These are phyloP conservation scores for Habrosyne pyritoides DNA, from an alignment of 2,888 invertebrate species.

Conservation along the genomic window DNA sequence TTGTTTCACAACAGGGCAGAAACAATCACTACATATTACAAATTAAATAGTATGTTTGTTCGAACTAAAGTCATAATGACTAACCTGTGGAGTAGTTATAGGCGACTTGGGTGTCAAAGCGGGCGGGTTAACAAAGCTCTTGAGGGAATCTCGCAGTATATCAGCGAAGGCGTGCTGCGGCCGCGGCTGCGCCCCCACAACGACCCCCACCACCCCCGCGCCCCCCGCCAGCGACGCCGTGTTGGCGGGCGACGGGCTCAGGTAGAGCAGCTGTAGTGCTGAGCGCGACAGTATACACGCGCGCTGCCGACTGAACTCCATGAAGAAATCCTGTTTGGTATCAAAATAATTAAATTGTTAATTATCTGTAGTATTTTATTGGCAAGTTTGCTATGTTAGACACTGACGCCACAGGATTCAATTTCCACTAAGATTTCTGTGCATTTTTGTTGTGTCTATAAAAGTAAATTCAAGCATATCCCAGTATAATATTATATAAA, in stretches of 20 bases:
- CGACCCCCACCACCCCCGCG: slow-evolving; percentile 56
- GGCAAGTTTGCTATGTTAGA: no score
- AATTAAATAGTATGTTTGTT: no score
- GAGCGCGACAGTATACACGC: slow-evolving; percentile 97
- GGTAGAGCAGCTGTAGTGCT: slow-evolving; percentile 92
- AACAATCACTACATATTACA: no score
- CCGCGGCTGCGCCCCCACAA: slow-evolving; percentile 54
- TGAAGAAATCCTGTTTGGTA: slow-evolving; percentile 92
- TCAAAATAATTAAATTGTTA: slow-evolving; percentile 3
- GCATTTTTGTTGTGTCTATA: no score
- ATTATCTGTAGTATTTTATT: no score
- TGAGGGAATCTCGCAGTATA: slow-evolving; percentile 92
- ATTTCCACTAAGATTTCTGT: no score
- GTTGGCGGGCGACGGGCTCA: slow-evolving; percentile 75
- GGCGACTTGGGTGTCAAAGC: slow-evolving; percentile 90
- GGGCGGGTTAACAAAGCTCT: slow-evolving; percentile 95
- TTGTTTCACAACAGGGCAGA: no score
- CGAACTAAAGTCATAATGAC: no score
- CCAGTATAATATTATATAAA: no score
- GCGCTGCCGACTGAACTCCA: slow-evolving; percentile 94
- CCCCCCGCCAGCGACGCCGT: slow-evolving; percentile 60
- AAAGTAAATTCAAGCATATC: no score
- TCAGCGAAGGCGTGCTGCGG: slow-evolving; percentile 86
- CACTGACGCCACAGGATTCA: no score
- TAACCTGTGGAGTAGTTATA: slow-evolving; percentile 86